Percentiles rank a stretch among this genome's conserved stretches.
Conservation (phyloP, 1,140 invertebrate genomes). For the Hestina assimilis region DNA sequence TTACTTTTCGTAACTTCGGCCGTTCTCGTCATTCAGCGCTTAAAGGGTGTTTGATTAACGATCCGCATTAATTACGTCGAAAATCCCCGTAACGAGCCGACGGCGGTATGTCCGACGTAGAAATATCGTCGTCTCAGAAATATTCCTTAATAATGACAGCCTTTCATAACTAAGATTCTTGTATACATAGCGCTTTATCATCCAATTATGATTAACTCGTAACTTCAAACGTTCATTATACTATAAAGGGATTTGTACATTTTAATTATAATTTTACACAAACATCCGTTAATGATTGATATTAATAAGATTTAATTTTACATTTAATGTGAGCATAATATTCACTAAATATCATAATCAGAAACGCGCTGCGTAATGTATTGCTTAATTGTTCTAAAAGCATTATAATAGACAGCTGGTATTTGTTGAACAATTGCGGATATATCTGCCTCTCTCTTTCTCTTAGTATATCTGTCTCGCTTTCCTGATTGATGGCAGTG, state of each 20-base stretch:
- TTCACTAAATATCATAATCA: too few relatives aligned
- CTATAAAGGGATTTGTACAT: too few relatives aligned
- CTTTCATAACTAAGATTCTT: neutral
- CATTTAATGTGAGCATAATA: too few relatives aligned
- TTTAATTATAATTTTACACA: too few relatives aligned
- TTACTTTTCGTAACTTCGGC: constrained; percentile 35
- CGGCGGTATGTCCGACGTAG: constrained; percentile 29
- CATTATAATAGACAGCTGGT: too few relatives aligned
- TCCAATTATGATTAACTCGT: neutral
- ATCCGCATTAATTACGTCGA: constrained; percentile 52
- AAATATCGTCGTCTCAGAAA: constrained; percentile 27
- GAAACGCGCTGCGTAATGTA: too few relatives aligned
- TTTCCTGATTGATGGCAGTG: constrained; percentile 65
- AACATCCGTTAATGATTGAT: too few relatives aligned
- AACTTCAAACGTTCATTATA: neutral
- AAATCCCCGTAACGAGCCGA: constrained; percentile 48
- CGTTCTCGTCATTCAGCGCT: constrained; percentile 38
- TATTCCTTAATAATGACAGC: constrained; percentile 14
- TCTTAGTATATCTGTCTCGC: constrained; percentile 27
- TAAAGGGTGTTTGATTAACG: constrained; percentile 52
- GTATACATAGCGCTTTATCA: neutral
- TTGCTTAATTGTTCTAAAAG: too few relatives aligned
- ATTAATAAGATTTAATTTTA: too few relatives aligned
- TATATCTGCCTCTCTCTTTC: constrained; percentile 22
- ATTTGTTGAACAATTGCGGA: too few relatives aligned